Evolutionary conservation across 2,888 invertebrate species (phyloP), one percentile per base, ranked within the genome.

Genomic region (Torymus aiolomorphi): DNA sequence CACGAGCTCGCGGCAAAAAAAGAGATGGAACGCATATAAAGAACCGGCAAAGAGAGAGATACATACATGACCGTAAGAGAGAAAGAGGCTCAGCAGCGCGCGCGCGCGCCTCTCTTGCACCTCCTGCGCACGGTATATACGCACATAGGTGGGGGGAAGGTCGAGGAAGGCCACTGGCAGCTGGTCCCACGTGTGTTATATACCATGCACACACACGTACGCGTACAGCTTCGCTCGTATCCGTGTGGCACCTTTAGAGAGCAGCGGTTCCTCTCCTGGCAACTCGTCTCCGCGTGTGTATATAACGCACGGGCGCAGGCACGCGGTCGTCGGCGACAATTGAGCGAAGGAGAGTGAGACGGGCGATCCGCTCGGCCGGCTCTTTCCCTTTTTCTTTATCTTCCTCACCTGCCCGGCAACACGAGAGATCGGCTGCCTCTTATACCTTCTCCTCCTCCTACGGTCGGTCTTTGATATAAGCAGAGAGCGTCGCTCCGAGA

Each of bases 81-180:
- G 18, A 62, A 52, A 63, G 62, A 72, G 62, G 31, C 16, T 13
- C 2, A 13, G 13, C 13, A 14, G 14, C 18, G 62, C 42, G 56
- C 11, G 61, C 0, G n/a, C 52, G 18, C 12, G 24, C 24, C 51
- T 20, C 31, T 31, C 31, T 31, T 31, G 31, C 31, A 31, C 31
- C 31, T 31, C 31, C 31, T 31, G 31, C 31, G 5, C 31, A 5
- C 4, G 3, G 5, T 3, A 31, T 5, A 31, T 4, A 31, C 5
- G 5, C 5, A 18, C 18, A 42, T 4, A 24, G 20, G 14, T 20
- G 87, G 87, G 88, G 87, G 85, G 88, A 89, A 88, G 88, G 89
- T 89, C 89, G 88, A 86, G 88, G 88, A 89, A 89, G 89, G 89
- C 88, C 89, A 87, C 88, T 86, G 87, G 88, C 87, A 87, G 86